Conservation (phyloP, 1,140 invertebrate genomes). For the Pectinophora gossypiella region DNA sequence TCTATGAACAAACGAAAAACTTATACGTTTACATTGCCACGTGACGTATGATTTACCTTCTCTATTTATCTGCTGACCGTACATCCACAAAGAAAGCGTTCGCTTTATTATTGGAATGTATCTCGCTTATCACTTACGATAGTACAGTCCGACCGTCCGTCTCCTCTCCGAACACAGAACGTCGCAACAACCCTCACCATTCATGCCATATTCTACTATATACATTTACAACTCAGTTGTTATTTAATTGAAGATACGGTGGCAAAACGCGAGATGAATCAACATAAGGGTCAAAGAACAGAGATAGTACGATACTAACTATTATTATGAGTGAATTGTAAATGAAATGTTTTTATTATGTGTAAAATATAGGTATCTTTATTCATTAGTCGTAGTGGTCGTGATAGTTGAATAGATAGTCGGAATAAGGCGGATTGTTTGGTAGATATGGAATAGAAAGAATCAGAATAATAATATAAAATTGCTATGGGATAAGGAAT, state of each 20-base stretch:
- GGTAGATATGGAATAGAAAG: too few relatives aligned
- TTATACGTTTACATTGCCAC: too few relatives aligned
- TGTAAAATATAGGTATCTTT: too few relatives aligned
- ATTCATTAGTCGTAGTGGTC: too few relatives aligned
- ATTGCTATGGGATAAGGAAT: too few relatives aligned
- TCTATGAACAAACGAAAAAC: too few relatives aligned
- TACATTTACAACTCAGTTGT: background rate
- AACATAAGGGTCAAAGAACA: conserved; percentile 56
- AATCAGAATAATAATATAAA: too few relatives aligned
- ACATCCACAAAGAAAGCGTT: conserved; percentile 46
- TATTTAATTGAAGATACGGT: background rate
- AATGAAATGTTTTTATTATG: background rate
- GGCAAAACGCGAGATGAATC: background rate
- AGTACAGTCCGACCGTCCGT: conserved; percentile 36
- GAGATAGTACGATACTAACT: background rate
- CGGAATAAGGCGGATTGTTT: too few relatives aligned
- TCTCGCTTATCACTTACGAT: conserved; percentile 51
- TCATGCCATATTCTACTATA: background rate
- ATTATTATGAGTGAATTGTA: background rate
- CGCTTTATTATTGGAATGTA: conserved; percentile 49
- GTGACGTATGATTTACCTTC: too few relatives aligned
- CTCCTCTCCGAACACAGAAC: background rate
- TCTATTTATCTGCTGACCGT: background rate
- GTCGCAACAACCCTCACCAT: background rate
- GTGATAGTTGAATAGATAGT: too few relatives aligned